phyloP scores from a whole-genome alignment of 2,113 vertebrate species.

The Romanogobio albipinnatus region DNA sequence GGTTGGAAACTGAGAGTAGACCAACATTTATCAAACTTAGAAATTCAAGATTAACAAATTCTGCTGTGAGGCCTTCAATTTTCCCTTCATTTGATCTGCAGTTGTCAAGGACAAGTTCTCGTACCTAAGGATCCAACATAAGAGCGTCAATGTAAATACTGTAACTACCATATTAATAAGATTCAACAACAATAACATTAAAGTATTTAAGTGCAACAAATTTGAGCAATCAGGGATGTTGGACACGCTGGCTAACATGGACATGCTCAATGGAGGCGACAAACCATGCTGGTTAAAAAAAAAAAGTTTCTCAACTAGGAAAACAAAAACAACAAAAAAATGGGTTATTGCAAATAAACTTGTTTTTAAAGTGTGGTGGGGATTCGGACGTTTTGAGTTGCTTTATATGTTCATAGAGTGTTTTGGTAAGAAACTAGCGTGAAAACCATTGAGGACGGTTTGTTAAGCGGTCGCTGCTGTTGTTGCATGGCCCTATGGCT shows the following conservation, averaged over 20 bases:
- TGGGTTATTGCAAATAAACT: neutral
- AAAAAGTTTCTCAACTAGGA: neutral
- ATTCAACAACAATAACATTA: neutral
- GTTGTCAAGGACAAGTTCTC: conserved; percentile 90
- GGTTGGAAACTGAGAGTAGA: conserved; percentile 86
- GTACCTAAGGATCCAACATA: conserved; percentile 75
- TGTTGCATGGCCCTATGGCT: conserved; percentile 25
- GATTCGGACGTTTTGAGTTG: neutral
- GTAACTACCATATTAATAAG: neutral
- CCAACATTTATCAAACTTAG: conserved; percentile 93
- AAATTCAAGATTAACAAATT: conserved; percentile 91
- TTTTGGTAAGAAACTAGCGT: neutral
- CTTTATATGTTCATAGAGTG: neutral
- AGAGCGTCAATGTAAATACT: neutral
- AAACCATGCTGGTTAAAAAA: conserved; percentile 7
- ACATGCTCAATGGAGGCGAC: neutral
- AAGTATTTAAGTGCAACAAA: neutral
- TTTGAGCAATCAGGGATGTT: neutral
- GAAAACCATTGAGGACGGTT: neutral
- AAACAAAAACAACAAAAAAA: neutral
- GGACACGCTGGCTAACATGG: conserved; percentile 7
- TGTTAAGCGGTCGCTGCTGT: conserved; percentile 2
- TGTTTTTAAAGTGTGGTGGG: neutral
- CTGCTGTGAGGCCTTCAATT: conserved; percentile 88
- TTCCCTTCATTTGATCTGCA: conserved; percentile 88